phyloP scores from a whole-genome alignment of 1,140 invertebrate genomes.

The Drosophila novamexicana region DNA sequence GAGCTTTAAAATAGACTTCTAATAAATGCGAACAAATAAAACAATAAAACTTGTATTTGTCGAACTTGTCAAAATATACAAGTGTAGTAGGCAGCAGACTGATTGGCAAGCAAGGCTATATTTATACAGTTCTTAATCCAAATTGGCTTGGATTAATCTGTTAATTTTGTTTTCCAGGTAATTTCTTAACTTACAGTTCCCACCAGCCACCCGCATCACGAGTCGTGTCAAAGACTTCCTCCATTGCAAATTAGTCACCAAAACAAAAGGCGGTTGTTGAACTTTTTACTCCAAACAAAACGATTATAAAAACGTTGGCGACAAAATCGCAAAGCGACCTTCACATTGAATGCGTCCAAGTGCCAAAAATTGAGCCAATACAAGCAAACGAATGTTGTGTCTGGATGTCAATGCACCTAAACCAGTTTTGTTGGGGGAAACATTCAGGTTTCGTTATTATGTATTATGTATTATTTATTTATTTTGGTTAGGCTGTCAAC shows the following conservation, averaged over 20 bases:
- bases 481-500: conserved; percentile 52
- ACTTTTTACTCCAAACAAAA: conserved; percentile 50
- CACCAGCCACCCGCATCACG: conserved; percentile 52
- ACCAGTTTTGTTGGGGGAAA: conserved; percentile 52
- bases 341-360: conserved; percentile 71
- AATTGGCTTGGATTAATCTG: too few species aligned
- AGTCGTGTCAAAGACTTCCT: conserved; percentile 58
- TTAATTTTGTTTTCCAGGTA: too few species aligned
- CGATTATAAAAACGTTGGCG: conserved; percentile 30
- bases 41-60: too few species aligned
- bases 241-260: conserved; percentile 63
- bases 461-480: conserved; percentile 70
- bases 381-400: conserved; percentile 27
- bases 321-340: conserved; percentile 59
- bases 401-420: conserved; percentile 67
- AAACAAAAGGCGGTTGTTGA: conserved; percentile 58
- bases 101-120: too few species aligned
- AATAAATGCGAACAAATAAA: too few species aligned
- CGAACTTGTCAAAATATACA: too few species aligned
- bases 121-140: not conserved
- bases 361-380: not conserved
- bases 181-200: conserved; percentile 2
- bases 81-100: too few species aligned
- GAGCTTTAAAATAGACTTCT: too few species aligned
- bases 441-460: conserved; percentile 52